phyloP scores from a whole-genome alignment of 2,888 invertebrate species.

The Diachrysia chrysitis region DNA sequence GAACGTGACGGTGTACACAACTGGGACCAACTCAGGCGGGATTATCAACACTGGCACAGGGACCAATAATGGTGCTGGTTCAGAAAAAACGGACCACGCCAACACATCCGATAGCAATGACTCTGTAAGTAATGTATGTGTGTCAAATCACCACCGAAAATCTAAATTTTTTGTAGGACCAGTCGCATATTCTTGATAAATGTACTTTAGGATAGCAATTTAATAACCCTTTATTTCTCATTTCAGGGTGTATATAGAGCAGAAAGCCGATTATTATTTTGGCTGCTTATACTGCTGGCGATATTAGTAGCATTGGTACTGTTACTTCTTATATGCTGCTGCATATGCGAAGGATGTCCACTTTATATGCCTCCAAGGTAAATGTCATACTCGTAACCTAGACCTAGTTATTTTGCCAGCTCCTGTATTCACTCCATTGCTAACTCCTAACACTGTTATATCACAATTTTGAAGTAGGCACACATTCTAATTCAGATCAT shows the following conservation, averaged over 20 bases:
- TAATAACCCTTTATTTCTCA: conserved; percentile 20
- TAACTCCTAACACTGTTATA: conserved; percentile 42
- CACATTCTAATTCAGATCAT: conserved; percentile 41
- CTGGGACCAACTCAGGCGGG: conserved; percentile 64
- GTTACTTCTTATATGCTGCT: conserved; percentile 93
- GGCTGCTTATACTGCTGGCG: conserved; percentile 94
- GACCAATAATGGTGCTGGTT: conserved; percentile 43
- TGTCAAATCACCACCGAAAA: too few species aligned
- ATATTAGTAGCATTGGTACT: conserved; percentile 93
- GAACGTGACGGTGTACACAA: conserved; percentile 82
- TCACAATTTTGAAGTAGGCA: conserved; percentile 26
- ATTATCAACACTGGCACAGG: conserved; percentile 60
- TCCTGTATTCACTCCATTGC: conserved; percentile 46
- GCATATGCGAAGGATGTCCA: conserved; percentile 96
- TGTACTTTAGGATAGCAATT: neutral
- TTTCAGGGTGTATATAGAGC: conserved; percentile 92
- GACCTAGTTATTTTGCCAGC: conserved; percentile 24
- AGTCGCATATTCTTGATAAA: too few species aligned
- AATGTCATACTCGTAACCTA: conserved; percentile 46
- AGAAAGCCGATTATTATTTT: conserved; percentile 92
- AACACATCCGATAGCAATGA: conserved; percentile 72
- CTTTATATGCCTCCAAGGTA: conserved; percentile 93
- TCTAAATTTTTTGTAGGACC: too few species aligned
- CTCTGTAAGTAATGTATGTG: conserved; percentile 74
- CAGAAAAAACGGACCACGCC: conserved; percentile 66